A percentile compares a stretch with the other conserved stretches of the same genome.
Conservation (phyloP, 64 coral and sea anemone genomes). For the Astreopora myriophthalma region DNA sequence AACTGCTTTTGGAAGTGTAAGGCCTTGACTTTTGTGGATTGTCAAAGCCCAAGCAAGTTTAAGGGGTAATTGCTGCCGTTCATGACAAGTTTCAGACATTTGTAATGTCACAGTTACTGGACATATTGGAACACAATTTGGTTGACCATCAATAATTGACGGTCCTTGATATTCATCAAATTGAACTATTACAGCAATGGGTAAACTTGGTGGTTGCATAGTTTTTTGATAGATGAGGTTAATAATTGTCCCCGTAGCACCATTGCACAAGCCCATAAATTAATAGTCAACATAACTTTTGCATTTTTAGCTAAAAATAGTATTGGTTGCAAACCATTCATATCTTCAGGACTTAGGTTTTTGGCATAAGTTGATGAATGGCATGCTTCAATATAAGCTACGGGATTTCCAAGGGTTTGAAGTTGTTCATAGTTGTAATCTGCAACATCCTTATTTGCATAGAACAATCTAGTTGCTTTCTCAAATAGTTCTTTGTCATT, state of each 20-base stretch:
- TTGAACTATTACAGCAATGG: constrained; percentile 46
- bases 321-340: constrained; percentile 24
- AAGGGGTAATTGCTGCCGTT: constrained; percentile 30
- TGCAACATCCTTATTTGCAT: constrained; percentile 36
- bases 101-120: constrained; percentile 19
- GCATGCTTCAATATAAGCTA: constrained; percentile 5
- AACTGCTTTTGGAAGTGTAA: constrained; percentile 35
- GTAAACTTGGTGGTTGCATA: constrained; percentile 30
- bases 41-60: constrained; percentile 35
- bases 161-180: constrained; percentile 25
- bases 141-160: background rate
- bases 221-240: constrained; percentile 7
- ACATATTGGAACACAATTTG: constrained; percentile 37
- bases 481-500: background rate
- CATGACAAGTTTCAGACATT: background rate
- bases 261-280: constrained; percentile 29
- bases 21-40: constrained; percentile 4
- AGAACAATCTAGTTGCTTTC: constrained; percentile 21
- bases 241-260: constrained; percentile 7
- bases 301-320: background rate
- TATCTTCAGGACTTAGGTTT: constrained; percentile 8
- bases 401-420: background rate
- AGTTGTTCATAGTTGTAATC: constrained; percentile 21
- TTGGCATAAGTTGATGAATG: constrained; percentile 43
- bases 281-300: constrained; percentile 38